Evolutionary conservation across 2,797 vertebrate species (phyloP).

Genomic region (Delichon dasypus): DNA sequence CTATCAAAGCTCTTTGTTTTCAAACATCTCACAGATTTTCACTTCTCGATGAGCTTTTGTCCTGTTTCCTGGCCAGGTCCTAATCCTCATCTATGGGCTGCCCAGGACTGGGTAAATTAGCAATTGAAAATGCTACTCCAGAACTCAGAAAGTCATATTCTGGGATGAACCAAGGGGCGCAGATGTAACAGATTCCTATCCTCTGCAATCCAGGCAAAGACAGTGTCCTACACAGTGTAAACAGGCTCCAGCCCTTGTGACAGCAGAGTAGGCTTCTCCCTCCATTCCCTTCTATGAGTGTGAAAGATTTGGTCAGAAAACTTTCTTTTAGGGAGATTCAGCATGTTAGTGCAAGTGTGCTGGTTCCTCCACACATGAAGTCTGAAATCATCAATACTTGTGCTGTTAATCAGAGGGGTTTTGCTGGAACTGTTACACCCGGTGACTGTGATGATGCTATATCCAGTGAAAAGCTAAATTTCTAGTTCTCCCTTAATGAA

Average conservation of each 20-base stretch:
- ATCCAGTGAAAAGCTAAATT: not conserved
- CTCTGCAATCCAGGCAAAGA: not conserved
- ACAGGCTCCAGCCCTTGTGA: not conserved
- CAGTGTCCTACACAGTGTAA: too few relatives aligned
- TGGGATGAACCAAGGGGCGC: not conserved
- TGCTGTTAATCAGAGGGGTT: not conserved
- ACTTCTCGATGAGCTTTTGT: not conserved
- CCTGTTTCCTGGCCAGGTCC: not conserved
- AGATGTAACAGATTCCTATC: not conserved
- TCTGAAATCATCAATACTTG: not conserved
- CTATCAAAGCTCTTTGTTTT: not conserved
- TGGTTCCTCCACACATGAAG: not conserved
- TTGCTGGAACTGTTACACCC: not conserved
- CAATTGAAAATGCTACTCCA: not conserved
- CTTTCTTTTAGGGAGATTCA: not conserved
- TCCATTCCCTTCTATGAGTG: not conserved
- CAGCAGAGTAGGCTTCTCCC: not conserved
- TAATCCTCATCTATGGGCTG: not conserved
- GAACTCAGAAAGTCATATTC: not conserved
- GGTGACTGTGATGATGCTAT: not conserved
- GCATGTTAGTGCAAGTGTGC: accelerated
- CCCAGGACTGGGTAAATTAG: not conserved
- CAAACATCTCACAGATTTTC: not conserved
- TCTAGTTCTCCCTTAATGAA: constrained; percentile 11
- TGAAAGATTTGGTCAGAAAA: not conserved